Base-by-base conservation (phyloP, 2,888 invertebrate species). In the Trichogramma dendrolimi region DNA sequence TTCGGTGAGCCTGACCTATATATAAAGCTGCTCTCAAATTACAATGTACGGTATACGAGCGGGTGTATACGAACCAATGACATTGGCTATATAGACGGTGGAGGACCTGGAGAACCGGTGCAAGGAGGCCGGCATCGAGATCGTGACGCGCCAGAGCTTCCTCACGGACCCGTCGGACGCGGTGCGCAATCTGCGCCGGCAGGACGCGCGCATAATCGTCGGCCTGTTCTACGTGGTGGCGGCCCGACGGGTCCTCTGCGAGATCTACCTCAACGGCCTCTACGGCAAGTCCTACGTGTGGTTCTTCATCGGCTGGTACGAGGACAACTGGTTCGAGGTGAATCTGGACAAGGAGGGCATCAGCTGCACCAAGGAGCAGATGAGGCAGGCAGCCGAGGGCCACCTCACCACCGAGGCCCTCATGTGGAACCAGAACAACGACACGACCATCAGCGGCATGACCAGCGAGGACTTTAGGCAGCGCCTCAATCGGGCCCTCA, bases 261-360 rank as follows among this genome's bases (percentile, higher is more conserved):
- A 98, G 81, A 89, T 96, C 71, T 96, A 93, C 82, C 94, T 93
- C 75, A 92, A 96, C 75, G 88, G 90, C 65, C 83, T 99, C 38
- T 98, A 92, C 77, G 99, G 98, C 11, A 91, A 94, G 71, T 91
- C 92, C 48, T 93, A 97, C 81, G 98, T 99, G 40, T 99, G 99
- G 99, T 96, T 98, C 80, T 96, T 99, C 80, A 98, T 99, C 72
- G 99, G 94, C 62, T 97, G 96, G 96, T 99, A 99, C 80, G 96
- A 98, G 76, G 96, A 99, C 80, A 96, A 97, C 76, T 99, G 99
- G 99, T 99, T 94, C 79, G 92, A 93, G 76, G 88, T 90, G 6
- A 91, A 92, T 76, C 81, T 94, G 67, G 89, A 91, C 69, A 87
- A 89, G 62, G 94, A 95, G 78, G 89, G 90, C 55, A 90, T 98